These are phyloP conservation scores for Latrodectus geometricus DNA, from an alignment of 1,140 invertebrate species.

Conservation along the genomic window DNA sequence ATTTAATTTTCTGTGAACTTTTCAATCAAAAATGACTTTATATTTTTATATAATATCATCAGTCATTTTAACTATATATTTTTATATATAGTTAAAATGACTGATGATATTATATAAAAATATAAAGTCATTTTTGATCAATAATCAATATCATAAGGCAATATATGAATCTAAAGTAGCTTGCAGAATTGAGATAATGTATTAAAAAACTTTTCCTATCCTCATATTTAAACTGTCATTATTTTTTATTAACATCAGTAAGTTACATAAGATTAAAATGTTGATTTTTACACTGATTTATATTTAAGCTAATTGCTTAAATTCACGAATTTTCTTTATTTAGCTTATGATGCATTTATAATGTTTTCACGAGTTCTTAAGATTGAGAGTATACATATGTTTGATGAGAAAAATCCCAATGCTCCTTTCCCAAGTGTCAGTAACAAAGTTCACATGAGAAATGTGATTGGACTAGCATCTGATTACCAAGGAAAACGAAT, in stretches of 20 bases:
- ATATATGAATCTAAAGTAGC: neutral
- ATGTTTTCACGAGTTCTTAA: constrained; percentile 80
- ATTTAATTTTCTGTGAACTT: neutral
- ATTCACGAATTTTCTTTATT: constrained; percentile 63
- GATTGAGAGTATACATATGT: constrained; percentile 82
- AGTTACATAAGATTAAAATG: neutral
- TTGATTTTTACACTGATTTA: neutral
- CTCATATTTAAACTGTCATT: neutral
- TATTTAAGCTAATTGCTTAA: neutral
- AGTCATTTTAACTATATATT: neutral
- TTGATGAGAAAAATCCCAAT: constrained; percentile 75
- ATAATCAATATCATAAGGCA: neutral
- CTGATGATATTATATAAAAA: neutral
- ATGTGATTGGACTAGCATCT: constrained; percentile 86
- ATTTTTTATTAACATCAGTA: neutral
- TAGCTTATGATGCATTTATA: constrained; percentile 80
- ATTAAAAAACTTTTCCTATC: neutral
- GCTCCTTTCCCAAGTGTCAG: constrained; percentile 81
- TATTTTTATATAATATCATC: neutral
- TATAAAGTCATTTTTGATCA: neutral
- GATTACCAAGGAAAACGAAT: constrained; percentile 79
- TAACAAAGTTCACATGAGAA: constrained; percentile 79
- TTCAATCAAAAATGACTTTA: neutral
- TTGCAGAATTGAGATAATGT: neutral
- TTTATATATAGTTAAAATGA: neutral